These are phyloP conservation scores for Halcyon chelicuti DNA, from an alignment of 2,797 vertebrate species.

Conservation along the genomic window DNA sequence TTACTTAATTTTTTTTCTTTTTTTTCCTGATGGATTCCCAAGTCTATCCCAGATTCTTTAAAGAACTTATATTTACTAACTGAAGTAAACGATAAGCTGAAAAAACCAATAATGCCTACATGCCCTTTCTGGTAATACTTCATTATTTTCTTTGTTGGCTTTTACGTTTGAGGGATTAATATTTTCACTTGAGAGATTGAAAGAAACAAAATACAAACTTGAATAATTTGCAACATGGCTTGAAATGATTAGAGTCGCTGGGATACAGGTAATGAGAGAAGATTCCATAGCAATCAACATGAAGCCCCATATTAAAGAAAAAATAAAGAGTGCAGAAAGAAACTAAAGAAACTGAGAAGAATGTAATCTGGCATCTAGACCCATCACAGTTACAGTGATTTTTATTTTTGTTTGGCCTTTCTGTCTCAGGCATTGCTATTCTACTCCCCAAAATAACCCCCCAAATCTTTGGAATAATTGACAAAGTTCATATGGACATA, in stretches of 20 bases:
- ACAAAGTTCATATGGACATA: background rate
- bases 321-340: background rate
- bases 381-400: background rate
- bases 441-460: background rate
- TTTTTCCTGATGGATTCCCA: background rate
- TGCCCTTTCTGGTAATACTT: background rate
- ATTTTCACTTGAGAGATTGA: background rate
- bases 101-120: background rate
- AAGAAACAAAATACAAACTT: background rate
- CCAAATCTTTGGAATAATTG: background rate
- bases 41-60: background rate
- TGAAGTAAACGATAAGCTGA: background rate
- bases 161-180: background rate
- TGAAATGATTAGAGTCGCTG: background rate
- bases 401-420: background rate
- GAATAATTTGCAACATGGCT: background rate
- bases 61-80: background rate
- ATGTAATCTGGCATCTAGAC: background rate
- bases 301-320: background rate
- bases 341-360: background rate
- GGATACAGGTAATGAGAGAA: background rate
- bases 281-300: background rate
- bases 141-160: background rate
- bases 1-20: background rate
- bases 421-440: background rate